Base-by-base conservation (phyloP, 2,113 vertebrate genomes). In the Peromyscus maniculatus region DNA sequence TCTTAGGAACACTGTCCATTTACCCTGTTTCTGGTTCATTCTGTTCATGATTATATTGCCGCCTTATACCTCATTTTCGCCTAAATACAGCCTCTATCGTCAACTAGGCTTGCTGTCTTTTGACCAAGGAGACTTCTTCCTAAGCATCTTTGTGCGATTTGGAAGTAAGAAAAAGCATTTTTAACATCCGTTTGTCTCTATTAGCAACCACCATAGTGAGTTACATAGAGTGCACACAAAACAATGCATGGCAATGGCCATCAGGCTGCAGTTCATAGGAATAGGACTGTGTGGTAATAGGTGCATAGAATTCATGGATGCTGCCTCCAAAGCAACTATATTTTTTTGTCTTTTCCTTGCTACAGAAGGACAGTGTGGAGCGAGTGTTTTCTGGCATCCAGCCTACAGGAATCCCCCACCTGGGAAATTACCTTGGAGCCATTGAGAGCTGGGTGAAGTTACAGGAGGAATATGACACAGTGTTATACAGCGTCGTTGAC, bases 381-480 rank as follows among this genome's bases (percentile, higher is more conserved):
- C 99, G 99, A 0, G 98, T 99, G 3, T 99, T 99, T 98, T 99
- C 99, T 0, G 99, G 99, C 83, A 99, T 99, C 98, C 99, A 99
- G 98, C 99, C 99, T 1, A 99, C 99, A 2, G 99, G 99, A 21
- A 98, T 99, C 0, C 99, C 99, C 74, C 99, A 99, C 98, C 98
- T 99, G 55, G 99, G 99, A 17, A 99, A 99, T 98, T 99, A 99
- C 98, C 98, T 99, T n/a, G 99, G 99, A n/a, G 99, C 99, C 80
- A 98, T 99, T 96, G 99, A 99, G 98, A 99, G 98, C 98, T 99
- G 99, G 99, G 99, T 99, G 98, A 94, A 98, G 59, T 97, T 99
- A 3, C 99, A 99, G 98, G 97, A 98, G 0, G 96, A 99, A 80
- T 99, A 98, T 93, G 96, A 96, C 74, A 99, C 98, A 0, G 99